A percentile compares a stretch with the other conserved stretches of the same genome.
These are phyloP conservation scores for Toxotes lorentzi DNA, from an alignment of 2,797 vertebrate species.

Conservation along the genomic window DNA sequence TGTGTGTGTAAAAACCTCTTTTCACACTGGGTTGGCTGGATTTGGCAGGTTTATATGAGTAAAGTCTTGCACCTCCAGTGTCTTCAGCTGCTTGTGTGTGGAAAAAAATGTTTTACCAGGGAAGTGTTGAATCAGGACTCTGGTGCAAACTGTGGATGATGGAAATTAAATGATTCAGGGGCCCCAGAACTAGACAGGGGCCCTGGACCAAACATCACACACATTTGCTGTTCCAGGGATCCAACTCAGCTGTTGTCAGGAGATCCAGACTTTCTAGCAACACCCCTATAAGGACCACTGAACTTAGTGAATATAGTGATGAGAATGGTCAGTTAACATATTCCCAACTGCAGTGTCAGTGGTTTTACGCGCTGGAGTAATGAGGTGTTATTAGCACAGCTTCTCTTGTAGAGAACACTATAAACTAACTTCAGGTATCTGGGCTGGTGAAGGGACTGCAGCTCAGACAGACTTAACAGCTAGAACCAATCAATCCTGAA, in stretches of 20 bases:
- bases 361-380: slow-evolving; percentile 31
- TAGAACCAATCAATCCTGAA: slow-evolving; percentile 55
- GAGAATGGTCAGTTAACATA: slow-evolving; percentile 6
- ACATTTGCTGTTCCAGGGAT: slow-evolving; percentile 7
- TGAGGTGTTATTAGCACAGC: slow-evolving; percentile 33
- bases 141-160: slow-evolving; percentile 27
- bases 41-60: background rate
- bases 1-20: background rate
- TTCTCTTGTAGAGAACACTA: slow-evolving; percentile 41
- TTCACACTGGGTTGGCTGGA: background rate
- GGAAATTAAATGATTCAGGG: slow-evolving; percentile 50
- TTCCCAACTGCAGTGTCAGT: slow-evolving; percentile 17
- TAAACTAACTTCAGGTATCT: slow-evolving; percentile 37
- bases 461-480: slow-evolving; percentile 33
- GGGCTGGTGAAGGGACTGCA: slow-evolving; percentile 15
- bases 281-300: background rate
- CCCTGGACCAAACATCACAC: slow-evolving; percentile 18
- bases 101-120: slow-evolving; percentile 18
- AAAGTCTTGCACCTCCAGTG: slow-evolving; percentile 2
- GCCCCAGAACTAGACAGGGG: background rate
- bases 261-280: slow-evolving; percentile 1
- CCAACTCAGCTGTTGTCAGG: slow-evolving; percentile 5
- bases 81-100: slow-evolving; percentile 20
- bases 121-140: slow-evolving; percentile 13
- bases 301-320: background rate